A percentile compares a stretch with the other conserved stretches of the same genome.
Evolutionary conservation across 1,140 invertebrate species (phyloP).

Genomic region (Nomia melanderi): DNA sequence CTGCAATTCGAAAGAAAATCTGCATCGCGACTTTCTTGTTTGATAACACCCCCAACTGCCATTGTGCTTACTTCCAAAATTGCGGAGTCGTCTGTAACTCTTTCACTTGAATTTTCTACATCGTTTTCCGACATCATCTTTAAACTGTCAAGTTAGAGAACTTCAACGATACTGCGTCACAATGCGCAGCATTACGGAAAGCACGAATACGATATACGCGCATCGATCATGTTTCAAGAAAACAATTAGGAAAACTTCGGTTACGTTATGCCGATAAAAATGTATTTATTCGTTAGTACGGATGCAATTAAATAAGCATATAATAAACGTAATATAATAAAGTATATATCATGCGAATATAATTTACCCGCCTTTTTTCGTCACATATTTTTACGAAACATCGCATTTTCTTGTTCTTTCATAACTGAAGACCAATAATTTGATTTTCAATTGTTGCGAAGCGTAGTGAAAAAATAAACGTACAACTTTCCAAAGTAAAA

Average conservation of each 20-base stretch:
- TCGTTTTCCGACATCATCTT: slow-evolving; percentile 76
- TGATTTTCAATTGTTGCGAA: slow-evolving; percentile 5
- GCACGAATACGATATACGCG: background rate
- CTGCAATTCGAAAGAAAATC: slow-evolving; percentile 79
- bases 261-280: background rate
- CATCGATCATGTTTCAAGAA: slow-evolving; percentile 53
- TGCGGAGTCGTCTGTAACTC: slow-evolving; percentile 62
- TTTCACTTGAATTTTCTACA: slow-evolving; percentile 65
- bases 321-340: too few relatives aligned
- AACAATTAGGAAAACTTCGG: background rate
- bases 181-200: slow-evolving; percentile 28
- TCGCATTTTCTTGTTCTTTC: slow-evolving; percentile 3
- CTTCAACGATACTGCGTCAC: slow-evolving; percentile 24
- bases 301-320: background rate
- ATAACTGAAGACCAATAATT: slow-evolving; percentile 21
- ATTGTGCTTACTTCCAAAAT: slow-evolving; percentile 76
- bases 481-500: background rate
- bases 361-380: slow-evolving; percentile 9
- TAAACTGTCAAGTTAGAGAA: slow-evolving; percentile 35
- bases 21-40: slow-evolving; percentile 73
- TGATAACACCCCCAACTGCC: slow-evolving; percentile 66
- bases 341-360: background rate
- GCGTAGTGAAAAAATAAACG: background rate
- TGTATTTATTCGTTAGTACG: background rate
- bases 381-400: too few relatives aligned